These are phyloP conservation scores for Lophotriccus pileatus DNA, from an alignment of 2,797 vertebrate genomes.

Conservation along the genomic window DNA sequence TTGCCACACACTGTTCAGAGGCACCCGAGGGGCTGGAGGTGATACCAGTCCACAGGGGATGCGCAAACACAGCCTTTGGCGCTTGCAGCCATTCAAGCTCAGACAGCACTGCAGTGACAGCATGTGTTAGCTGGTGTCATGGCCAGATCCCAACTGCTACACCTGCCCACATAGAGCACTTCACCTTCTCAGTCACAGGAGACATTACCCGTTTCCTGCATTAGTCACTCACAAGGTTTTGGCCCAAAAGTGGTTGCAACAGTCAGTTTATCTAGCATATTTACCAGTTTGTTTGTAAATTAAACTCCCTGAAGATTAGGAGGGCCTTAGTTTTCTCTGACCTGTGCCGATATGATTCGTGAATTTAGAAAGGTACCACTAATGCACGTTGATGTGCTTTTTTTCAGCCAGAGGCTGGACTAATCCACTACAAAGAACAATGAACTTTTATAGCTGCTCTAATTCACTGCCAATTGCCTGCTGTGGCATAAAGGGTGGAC, in stretches of 20 bases:
- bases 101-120: not conserved
- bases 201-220: not conserved
- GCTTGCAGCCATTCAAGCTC: not conserved
- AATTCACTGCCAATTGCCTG: not conserved
- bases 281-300: not conserved
- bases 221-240: not conserved
- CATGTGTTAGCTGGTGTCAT: not conserved
- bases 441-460: not conserved
- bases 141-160: not conserved
- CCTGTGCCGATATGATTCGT: fast-evolving
- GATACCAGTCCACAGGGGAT: not conserved
- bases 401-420: not conserved
- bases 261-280: not conserved
- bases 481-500: not conserved
- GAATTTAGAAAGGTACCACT: not conserved
- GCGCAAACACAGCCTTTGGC: not conserved
- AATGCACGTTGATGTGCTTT: not conserved
- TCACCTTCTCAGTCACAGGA: not conserved
- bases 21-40: not conserved
- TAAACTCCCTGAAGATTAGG: not conserved
- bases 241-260: not conserved
- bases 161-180: not conserved
- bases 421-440: not conserved
- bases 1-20: fast-evolving
- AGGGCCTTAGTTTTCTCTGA: not conserved